Percentiles rank a stretch among this genome's conserved stretches.
Conservation (phyloP, 2,888 invertebrate genomes). For the Oscheius sp. region DNA sequence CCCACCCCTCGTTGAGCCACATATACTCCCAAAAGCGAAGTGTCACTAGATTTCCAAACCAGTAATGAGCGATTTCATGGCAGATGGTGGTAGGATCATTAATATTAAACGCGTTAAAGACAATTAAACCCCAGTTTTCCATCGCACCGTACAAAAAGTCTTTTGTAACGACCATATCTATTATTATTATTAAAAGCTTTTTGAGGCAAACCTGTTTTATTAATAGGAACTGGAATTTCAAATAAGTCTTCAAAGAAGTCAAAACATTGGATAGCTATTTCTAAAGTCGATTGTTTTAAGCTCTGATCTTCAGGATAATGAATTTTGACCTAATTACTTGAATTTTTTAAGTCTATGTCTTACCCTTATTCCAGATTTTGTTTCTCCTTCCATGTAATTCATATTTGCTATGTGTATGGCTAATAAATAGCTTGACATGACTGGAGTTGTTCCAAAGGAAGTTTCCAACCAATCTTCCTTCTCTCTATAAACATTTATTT, state of each 20-base stretch:
- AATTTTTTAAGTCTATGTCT: background rate
- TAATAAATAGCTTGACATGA: slow-evolving; percentile 88
- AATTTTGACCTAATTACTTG: too few relatives aligned
- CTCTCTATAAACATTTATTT: background rate
- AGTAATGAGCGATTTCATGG: slow-evolving; percentile 1
- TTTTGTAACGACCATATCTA: background rate
- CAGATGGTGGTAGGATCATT: background rate
- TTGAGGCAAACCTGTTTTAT: slow-evolving; percentile 86
- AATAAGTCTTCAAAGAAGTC: slow-evolving; percentile 81
- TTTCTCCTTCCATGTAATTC: slow-evolving; percentile 65
- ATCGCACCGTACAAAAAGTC: background rate
- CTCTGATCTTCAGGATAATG: slow-evolving; percentile 74
- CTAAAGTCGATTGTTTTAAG: slow-evolving; percentile 79
- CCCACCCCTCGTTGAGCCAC: background rate
- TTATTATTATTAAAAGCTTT: too few relatives aligned
- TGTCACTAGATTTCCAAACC: slow-evolving; percentile 14
- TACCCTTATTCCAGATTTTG: background rate
- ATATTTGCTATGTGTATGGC: slow-evolving; percentile 86
- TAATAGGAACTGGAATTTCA: slow-evolving; percentile 84
- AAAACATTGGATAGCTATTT: slow-evolving; percentile 74
- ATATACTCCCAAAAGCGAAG: background rate
- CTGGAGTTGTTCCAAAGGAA: slow-evolving; percentile 72
- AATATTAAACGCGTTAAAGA: background rate
- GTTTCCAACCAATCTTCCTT: slow-evolving; percentile 75
- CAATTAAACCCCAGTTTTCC: background rate